These are phyloP conservation scores for Drosophila affinis DNA, from an alignment of 2,888 invertebrate genomes.

Conservation along the genomic window DNA sequence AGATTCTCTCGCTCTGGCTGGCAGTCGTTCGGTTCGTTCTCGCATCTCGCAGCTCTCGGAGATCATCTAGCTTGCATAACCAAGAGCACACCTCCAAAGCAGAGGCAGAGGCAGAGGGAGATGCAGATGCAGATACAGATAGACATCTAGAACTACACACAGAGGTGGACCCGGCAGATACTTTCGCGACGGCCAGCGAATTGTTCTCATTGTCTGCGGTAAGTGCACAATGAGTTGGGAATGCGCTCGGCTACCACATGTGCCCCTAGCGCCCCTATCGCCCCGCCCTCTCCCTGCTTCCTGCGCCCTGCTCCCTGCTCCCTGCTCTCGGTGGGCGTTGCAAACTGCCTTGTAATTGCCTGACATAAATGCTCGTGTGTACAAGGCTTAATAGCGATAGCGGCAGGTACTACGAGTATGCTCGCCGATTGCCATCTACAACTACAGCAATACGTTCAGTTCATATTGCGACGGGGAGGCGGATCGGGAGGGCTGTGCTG, in stretches of 20 bases:
- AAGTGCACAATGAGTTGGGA: slow-evolving; percentile 61
- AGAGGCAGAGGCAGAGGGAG: slow-evolving; percentile 1
- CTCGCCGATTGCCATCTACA: slow-evolving; percentile 43
- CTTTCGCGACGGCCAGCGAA: slow-evolving; percentile 8
- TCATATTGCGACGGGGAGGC: neutral
- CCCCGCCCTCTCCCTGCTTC: neutral
- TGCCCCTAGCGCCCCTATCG: neutral
- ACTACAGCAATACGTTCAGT: slow-evolving; percentile 2
- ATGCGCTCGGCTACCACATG: slow-evolving; percentile 12
- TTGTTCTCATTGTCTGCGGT: slow-evolving; percentile 37
- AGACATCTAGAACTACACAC: slow-evolving; percentile 15
- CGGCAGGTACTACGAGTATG: slow-evolving; percentile 20
- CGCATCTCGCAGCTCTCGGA: slow-evolving; percentile 4
- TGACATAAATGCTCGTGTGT: slow-evolving; percentile 46
- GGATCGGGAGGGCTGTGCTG: neutral
- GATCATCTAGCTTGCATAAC: slow-evolving; percentile 54
- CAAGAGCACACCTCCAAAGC: slow-evolving; percentile 41
- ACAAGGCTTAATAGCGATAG: slow-evolving; percentile 38
- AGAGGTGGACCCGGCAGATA: slow-evolving; percentile 20
- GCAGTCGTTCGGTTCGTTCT: neutral
- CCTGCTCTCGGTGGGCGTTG: slow-evolving; percentile 45
- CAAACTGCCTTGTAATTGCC: slow-evolving; percentile 46
- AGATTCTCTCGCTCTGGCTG: neutral
- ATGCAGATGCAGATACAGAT: slow-evolving; percentile 26
- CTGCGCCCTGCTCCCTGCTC: neutral